Conservation (phyloP, 2,113 vertebrate species). For the Camelus dromedarius region DNA sequence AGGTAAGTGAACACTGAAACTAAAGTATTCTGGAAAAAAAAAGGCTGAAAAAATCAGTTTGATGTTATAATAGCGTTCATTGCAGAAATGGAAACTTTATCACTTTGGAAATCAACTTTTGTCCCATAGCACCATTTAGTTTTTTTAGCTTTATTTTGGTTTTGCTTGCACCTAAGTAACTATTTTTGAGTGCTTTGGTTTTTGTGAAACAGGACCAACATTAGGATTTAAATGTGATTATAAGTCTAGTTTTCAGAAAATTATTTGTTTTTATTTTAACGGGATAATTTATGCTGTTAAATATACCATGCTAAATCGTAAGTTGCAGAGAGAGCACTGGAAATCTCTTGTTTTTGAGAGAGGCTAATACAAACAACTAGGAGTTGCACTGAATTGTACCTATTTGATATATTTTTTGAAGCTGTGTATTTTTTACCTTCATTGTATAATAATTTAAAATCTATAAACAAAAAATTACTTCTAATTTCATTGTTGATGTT, state of each 20-base stretch:
- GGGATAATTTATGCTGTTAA: not conserved
- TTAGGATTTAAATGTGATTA: slow-evolving; percentile 2
- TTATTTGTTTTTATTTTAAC: slow-evolving; percentile 27
- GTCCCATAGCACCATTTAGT: not conserved
- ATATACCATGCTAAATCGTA: not conserved
- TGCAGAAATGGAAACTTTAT: not conserved
- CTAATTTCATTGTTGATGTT: not conserved
- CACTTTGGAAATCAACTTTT: not conserved
- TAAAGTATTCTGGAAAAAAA: not conserved
- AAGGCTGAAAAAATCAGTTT: not conserved
- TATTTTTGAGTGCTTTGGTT: slow-evolving; percentile 25
- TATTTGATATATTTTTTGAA: not conserved
- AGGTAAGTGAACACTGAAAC: not conserved
- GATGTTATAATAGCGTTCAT: not conserved
- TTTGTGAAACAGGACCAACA: not conserved
- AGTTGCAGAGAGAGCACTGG: not conserved
- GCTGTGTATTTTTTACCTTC: not conserved
- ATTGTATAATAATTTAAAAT: slow-evolving; percentile 32
- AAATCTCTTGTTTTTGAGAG: slow-evolving; percentile 19
- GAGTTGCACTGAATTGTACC: not conserved
- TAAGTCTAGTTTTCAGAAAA: slow-evolving; percentile 35
- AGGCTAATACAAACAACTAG: not conserved
- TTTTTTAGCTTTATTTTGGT: not conserved
- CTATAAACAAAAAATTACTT: not conserved
- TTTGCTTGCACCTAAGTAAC: not conserved